A percentile compares a stretch with the other conserved stretches of the same genome.
Evolutionary conservation across 2,888 invertebrate species (phyloP).

Genomic region (Tachina fera): DNA sequence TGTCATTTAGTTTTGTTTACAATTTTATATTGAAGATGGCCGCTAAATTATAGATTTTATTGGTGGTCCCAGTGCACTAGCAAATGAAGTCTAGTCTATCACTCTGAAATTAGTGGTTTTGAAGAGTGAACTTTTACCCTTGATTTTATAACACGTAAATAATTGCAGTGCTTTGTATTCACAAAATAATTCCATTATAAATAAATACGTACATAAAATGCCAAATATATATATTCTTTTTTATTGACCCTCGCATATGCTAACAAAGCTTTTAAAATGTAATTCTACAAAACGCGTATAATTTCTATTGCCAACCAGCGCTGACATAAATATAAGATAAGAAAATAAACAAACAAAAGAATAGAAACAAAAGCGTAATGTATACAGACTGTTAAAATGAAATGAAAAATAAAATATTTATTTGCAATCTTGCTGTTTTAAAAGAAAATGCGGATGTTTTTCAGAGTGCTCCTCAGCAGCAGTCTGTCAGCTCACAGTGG

Average conservation of each 20-base stretch:
- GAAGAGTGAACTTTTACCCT: no score
- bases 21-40: no score
- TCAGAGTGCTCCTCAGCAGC: neutral
- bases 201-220: no score
- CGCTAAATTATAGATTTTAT: no score
- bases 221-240: neutral
- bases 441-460: neutral
- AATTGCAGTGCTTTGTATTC: no score
- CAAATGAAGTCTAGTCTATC: no score
- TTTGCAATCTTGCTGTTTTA: neutral
- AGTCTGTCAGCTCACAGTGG: neutral
- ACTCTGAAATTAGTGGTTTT: no score
- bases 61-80: no score
- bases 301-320: constrained; percentile 23
- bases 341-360: neutral
- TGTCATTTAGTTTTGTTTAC: no score
- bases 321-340: constrained; percentile 33
- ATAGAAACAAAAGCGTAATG: constrained; percentile 1
- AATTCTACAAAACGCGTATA: constrained; percentile 9
- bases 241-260: neutral
- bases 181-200: no score
- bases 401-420: constrained; percentile 21
- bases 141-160: no score
- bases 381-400: neutral
- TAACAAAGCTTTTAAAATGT: constrained; percentile 3